A percentile compares a stretch with the other conserved stretches of the same genome.
Conservation (phyloP, 2,888 invertebrate species). For the Scelioninae gen. 2 region DNA sequence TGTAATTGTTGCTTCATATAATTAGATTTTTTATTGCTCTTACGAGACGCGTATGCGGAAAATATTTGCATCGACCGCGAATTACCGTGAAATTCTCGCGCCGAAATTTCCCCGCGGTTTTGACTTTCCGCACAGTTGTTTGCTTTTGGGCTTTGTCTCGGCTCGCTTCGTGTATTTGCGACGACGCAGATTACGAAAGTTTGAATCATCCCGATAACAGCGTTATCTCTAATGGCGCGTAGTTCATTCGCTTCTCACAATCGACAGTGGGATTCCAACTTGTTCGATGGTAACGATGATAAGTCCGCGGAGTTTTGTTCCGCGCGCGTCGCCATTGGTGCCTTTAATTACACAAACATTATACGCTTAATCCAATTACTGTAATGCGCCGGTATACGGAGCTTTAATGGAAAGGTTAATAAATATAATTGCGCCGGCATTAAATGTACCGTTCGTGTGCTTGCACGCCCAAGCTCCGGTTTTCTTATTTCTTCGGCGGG, state of each 20-base stretch:
- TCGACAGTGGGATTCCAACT: slow-evolving; percentile 19
- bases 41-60: slow-evolving; percentile 32
- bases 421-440: slow-evolving; percentile 35
- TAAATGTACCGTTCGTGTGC: slow-evolving; percentile 26
- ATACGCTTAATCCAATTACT: slow-evolving; percentile 36
- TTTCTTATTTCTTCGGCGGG: slow-evolving; percentile 6
- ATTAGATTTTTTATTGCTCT: background rate
- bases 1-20: too few species aligned
- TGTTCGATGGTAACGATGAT: slow-evolving; percentile 14
- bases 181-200: slow-evolving; percentile 55
- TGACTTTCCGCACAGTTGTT: slow-evolving; percentile 56
- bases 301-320: slow-evolving; percentile 7
- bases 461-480: background rate
- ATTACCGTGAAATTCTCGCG: slow-evolving; percentile 57
- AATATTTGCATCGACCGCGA: slow-evolving; percentile 58
- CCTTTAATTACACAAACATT: slow-evolving; percentile 41
- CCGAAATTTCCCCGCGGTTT: slow-evolving; percentile 57
- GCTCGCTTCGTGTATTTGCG: slow-evolving; percentile 32
- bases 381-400: slow-evolving; percentile 21
- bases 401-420: slow-evolving; percentile 41
- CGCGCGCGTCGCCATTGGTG: slow-evolving; percentile 3
- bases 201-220: slow-evolving; percentile 66
- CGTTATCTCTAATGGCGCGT: slow-evolving; percentile 57
- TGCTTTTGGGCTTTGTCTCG: slow-evolving; percentile 56
- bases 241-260: slow-evolving; percentile 29